Evolutionary conservation across 2,888 invertebrate species (phyloP).

Genomic region (Celastrina argiolus): DNA sequence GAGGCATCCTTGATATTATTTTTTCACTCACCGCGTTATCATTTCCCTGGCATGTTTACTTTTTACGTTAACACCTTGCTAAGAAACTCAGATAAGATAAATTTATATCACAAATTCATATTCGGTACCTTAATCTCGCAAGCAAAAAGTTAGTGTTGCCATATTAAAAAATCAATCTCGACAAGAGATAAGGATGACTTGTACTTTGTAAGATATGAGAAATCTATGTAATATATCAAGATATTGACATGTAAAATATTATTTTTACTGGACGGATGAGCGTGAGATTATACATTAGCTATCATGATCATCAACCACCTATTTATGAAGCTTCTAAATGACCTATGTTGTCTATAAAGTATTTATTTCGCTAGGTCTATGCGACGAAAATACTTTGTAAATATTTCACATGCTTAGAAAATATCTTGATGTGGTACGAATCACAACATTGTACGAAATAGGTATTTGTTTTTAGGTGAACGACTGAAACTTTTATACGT

Average conservation of each 20-base stretch:
- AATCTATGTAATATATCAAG: background rate
- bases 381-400: background rate
- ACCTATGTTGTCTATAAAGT: no score
- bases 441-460: background rate
- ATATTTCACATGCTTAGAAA: background rate
- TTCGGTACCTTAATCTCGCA: constrained; percentile 18
- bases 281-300: background rate
- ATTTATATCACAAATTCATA: constrained; percentile 50
- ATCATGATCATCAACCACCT: background rate
- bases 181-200: background rate
- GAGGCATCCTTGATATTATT: constrained; percentile 2
- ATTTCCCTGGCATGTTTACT: constrained; percentile 33
- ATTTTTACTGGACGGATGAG: background rate
- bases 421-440: constrained; percentile 3
- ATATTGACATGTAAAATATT: background rate
- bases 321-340: no score
- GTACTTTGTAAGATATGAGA: constrained; percentile 16
- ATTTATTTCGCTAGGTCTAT: background rate
- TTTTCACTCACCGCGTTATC: background rate
- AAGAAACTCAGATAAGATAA: constrained; percentile 57
- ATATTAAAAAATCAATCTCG: constrained; percentile 17
- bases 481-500: background rate
- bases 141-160: background rate
- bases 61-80: constrained; percentile 23
- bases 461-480: constrained; percentile 4